Evolutionary conservation across 2,888 invertebrate species (phyloP).

Genomic region (Parelbella ahira): DNA sequence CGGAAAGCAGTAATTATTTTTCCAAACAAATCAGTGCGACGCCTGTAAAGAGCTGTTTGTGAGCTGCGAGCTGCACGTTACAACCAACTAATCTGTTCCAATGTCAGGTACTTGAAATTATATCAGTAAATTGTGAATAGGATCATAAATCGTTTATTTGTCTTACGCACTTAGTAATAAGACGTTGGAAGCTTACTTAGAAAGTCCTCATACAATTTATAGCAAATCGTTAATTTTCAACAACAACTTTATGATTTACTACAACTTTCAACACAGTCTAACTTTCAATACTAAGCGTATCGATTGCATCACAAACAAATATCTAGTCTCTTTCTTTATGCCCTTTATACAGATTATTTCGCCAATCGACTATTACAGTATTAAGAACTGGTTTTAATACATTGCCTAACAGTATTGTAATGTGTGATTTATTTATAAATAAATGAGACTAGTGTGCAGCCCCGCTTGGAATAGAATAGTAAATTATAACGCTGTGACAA

Average conservation of each 20-base stretch:
- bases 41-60: too few relatives aligned
- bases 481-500: too few relatives aligned
- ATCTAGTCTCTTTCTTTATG: conserved; percentile 13
- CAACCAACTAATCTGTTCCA: too few relatives aligned
- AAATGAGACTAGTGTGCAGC: too few relatives aligned
- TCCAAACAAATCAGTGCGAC: too few relatives aligned
- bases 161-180: conserved; percentile 7
- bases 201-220: conserved; percentile 17
- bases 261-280: conserved; percentile 12
- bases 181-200: conserved; percentile 13
- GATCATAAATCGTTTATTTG: conserved; percentile 3
- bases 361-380: conserved; percentile 4
- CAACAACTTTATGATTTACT: conserved; percentile 21
- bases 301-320: conserved; percentile 4
- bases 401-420: conserved; percentile 3
- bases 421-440: conserved; percentile 3
- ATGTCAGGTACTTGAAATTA: too few relatives aligned
- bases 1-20: too few relatives aligned
- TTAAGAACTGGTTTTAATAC: conserved; percentile 4
- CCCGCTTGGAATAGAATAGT: too few relatives aligned
- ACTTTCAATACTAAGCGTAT: conserved; percentile 9
- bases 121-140: too few relatives aligned
- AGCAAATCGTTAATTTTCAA: conserved; percentile 21
- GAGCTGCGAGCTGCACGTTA: too few relatives aligned
- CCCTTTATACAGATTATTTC: conserved; percentile 4